Conservation (phyloP, 2,888 invertebrate genomes). For the Calameuta idolon region DNA sequence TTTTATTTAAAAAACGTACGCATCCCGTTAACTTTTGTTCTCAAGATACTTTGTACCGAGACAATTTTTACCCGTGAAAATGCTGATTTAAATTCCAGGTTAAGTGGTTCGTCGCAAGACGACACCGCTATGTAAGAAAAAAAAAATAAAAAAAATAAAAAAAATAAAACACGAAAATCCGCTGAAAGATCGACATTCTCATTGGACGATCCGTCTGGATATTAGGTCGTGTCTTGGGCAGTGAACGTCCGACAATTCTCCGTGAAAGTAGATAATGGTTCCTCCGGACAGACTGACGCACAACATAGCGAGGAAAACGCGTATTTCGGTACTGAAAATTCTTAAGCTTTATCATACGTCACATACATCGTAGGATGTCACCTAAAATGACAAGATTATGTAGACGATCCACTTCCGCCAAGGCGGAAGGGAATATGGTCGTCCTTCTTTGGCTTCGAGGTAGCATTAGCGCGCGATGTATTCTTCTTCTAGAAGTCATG, state of each 20-base stretch:
- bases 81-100: too few relatives aligned
- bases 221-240: not conserved
- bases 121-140: not conserved
- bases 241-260: not conserved
- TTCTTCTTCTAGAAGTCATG: slow-evolving; percentile 17
- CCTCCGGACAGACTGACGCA: not conserved
- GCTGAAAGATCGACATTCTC: not conserved
- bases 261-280: not conserved
- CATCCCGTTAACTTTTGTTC: too few relatives aligned
- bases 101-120: not conserved
- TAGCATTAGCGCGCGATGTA: not conserved
- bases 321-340: not conserved
- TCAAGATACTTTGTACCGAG: too few relatives aligned
- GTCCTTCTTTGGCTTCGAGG: slow-evolving; percentile 16
- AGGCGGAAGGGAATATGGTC: slow-evolving; percentile 28
- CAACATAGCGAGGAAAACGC: not conserved
- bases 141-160: too few relatives aligned
- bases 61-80: too few relatives aligned
- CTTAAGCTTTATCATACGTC: slow-evolving; percentile 37
- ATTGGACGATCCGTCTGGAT: not conserved
- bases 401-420: slow-evolving; percentile 34
- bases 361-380: slow-evolving; percentile 50
- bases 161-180: not conserved
- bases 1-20: too few relatives aligned
- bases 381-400: slow-evolving; percentile 62